Conservation (phyloP, 2,888 invertebrate genomes). For the Meliscaeva auricollis region DNA sequence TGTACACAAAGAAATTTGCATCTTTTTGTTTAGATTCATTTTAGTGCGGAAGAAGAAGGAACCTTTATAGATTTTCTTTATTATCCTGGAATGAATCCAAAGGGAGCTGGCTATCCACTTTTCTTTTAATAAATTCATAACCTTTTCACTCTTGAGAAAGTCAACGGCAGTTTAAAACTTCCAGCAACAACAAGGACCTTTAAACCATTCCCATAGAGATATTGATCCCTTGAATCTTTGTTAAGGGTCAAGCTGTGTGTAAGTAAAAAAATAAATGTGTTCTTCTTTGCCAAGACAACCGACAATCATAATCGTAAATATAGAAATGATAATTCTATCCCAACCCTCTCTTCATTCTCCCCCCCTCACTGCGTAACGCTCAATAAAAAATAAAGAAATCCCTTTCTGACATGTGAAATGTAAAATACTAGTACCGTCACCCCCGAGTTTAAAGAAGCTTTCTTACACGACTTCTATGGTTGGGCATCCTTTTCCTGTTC, state of each 20-base stretch:
- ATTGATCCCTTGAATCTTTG: conserved; percentile 24
- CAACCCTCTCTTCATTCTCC: no score
- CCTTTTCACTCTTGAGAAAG: no score
- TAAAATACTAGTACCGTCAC: conserved; percentile 55
- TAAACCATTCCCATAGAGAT: conserved; percentile 2
- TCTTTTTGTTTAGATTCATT: conserved; percentile 2
- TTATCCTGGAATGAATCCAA: no score
- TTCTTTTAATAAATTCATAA: no score
- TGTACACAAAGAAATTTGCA: conserved; percentile 64
- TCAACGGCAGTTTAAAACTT: not conserved
- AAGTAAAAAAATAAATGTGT: conserved; percentile 30
- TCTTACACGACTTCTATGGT: conserved; percentile 7
- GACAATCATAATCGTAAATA: conserved; percentile 41
- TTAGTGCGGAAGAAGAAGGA: not conserved
- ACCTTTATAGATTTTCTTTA: no score
- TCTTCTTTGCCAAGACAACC: conserved; percentile 15
- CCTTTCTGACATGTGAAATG: conserved; percentile 73
- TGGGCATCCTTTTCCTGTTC: conserved; percentile 36
- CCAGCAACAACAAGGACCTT: not conserved
- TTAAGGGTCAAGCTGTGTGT: conserved; percentile 48
- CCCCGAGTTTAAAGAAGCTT: conserved; percentile 41
- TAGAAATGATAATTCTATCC: conserved; percentile 59
- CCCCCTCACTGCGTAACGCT: conserved; percentile 62
- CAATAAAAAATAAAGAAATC: conserved; percentile 73
- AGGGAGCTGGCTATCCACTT: no score